Percentiles rank a stretch among this genome's conserved stretches.
phyloP scores from a whole-genome alignment of 1,140 invertebrate species.

The Platorchestia sp. region DNA sequence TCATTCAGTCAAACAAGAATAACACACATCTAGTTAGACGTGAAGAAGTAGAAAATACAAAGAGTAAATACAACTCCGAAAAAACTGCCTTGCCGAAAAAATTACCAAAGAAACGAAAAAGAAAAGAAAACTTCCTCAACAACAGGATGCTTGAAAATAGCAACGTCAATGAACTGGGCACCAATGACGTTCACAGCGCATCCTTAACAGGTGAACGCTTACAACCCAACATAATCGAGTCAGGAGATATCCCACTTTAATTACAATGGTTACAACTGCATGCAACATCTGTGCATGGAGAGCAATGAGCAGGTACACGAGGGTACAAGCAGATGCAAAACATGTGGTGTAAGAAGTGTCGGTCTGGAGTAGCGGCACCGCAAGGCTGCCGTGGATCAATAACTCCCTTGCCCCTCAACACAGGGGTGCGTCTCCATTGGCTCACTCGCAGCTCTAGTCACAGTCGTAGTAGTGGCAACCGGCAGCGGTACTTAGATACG shows the following conservation, averaged over 20 bases:
- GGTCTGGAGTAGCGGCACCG: neutral
- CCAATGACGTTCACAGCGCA: neutral
- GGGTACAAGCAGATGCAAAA: neutral
- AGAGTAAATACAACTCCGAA: too few species aligned
- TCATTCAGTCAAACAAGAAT: too few species aligned
- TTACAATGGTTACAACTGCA: too few species aligned
- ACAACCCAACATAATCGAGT: neutral
- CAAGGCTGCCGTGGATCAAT: conserved; percentile 13
- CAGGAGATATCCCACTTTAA: neutral
- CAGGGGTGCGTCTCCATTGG: neutral
- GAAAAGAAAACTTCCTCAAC: too few species aligned
- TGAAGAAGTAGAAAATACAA: too few species aligned
- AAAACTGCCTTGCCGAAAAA: too few species aligned
- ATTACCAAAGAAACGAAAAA: too few species aligned
- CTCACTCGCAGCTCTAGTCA: neutral
- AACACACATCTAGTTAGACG: too few species aligned
- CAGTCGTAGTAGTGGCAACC: neutral
- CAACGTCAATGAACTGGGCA: neutral
- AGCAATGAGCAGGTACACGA: neutral
- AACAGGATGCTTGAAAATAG: too few species aligned
- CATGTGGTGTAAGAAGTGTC: neutral
- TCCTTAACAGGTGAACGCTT: neutral
- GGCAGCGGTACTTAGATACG: neutral
- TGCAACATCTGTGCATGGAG: neutral
- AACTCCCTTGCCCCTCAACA: conserved; percentile 4